Evolutionary conservation across 1,140 invertebrate genomes (phyloP), one percentile per base, ranked within the genome.

Genomic region (Drosophila grimshawi): DNA sequence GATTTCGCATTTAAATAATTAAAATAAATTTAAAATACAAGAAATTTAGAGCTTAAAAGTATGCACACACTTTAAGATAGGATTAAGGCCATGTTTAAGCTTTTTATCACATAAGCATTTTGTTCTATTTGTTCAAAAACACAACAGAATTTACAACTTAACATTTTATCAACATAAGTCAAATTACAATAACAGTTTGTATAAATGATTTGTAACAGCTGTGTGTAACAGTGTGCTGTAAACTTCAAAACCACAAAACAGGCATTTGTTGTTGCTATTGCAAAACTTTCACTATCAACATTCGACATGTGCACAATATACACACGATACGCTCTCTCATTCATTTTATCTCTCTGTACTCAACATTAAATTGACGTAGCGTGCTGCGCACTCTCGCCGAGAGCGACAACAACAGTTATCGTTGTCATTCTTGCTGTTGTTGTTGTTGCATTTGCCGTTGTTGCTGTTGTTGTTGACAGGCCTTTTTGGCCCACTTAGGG

Each of bases 251-350:
- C 61, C 66, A 64, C 60, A 73, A 19, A 72, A 19, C 57, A 48
- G 68, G 3, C 4, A n/a, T 27, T 81, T 63, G 63, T 62, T 66
- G 64, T 76, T 69, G 64, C 59, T 64, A 65, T 29, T 68, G 59
- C 48, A 45, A 65, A 78, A 88, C 83, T 88, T 88, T 88, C 83
- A 88, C 83, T 86, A 82, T 88, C 80, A 74, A 41, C 63, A 67
- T 71, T 66, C 65, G 62, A 46, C 60, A 81, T 65, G 66, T 74
- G 69, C 49, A 63, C 10, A 60, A 49, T 30, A 53, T n/a, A 62
- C 39, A 32, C 8, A 63, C 60, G 70, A n/a, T 27, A 27, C 27
- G 19, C 19, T 59, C 46, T 35, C 30, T 59, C 29, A 51, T 45
- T 61, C 66, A 56, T 41, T 30, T 27, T 56, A 32, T 37, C 32